Conservation (phyloP, 1,140 invertebrate genomes). For the Eufriesea mexicana region DNA sequence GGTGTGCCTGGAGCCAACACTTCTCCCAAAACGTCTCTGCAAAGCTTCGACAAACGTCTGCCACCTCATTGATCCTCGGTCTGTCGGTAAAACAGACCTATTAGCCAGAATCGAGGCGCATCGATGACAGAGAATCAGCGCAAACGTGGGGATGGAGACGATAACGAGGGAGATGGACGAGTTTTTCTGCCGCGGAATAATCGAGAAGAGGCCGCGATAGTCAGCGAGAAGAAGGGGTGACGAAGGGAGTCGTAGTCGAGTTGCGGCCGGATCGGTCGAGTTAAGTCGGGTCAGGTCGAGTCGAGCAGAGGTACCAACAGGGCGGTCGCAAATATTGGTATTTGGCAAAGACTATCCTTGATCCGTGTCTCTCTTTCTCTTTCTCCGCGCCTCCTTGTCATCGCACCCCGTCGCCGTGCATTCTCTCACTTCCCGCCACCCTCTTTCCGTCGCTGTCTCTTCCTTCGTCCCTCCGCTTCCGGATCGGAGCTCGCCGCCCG, state of each 20-base stretch:
- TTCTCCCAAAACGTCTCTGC: too few species aligned
- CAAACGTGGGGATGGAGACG: neutral
- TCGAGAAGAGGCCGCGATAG: conserved; percentile 6
- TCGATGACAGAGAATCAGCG: neutral
- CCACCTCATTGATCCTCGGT: too few species aligned
- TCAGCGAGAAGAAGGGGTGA: conserved; percentile 44
- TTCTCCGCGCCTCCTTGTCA: conserved; percentile 65
- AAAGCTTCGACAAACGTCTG: too few species aligned
- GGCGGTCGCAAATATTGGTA: conserved; percentile 82
- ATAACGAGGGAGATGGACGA: neutral
- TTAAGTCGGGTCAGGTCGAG: conserved; percentile 76
- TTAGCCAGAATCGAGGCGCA: neutral
- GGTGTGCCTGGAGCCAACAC: too few species aligned
- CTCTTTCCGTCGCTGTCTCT: conserved; percentile 48
- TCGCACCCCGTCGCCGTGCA: conserved; percentile 63
- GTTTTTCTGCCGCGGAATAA: conserved; percentile 6
- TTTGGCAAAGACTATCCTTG: conserved; percentile 83
- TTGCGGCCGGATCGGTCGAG: conserved; percentile 76
- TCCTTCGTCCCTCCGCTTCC: conserved; percentile 21
- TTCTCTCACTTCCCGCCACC: conserved; percentile 66
- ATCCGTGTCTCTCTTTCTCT: conserved; percentile 80
- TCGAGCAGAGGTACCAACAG: conserved; percentile 81
- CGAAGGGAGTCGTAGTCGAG: conserved; percentile 58
- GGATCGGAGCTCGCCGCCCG: neutral
- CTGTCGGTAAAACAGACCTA: neutral